These are phyloP conservation scores for Notarius quadriscutis DNA, from an alignment of 2,113 vertebrate species.

Conservation along the genomic window DNA sequence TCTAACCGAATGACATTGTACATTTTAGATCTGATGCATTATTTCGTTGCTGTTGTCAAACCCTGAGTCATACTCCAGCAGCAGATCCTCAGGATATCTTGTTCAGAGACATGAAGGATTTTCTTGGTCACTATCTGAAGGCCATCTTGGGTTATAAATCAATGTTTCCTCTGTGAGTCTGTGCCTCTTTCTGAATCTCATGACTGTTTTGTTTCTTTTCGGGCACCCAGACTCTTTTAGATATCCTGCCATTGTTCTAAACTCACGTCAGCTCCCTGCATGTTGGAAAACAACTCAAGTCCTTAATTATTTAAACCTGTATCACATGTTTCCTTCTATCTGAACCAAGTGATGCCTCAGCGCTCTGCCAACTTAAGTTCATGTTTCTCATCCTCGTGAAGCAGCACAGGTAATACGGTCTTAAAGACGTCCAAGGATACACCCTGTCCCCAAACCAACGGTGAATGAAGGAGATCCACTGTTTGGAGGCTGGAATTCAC, in stretches of 20 bases:
- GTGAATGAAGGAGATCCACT: no score
- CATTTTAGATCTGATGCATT: not conserved
- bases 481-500: not conserved
- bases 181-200: slow-evolving; percentile 46
- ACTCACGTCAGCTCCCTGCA: slow-evolving; percentile 30
- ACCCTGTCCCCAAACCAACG: not conserved
- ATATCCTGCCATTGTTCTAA: slow-evolving; percentile 71
- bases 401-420: slow-evolving; percentile 48
- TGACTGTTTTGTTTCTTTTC: slow-evolving; percentile 56
- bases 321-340: slow-evolving; percentile 64
- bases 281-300: slow-evolving; percentile 36
- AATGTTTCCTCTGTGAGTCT: slow-evolving; percentile 7
- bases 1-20: not conserved
- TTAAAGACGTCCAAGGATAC: not conserved
- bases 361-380: slow-evolving; percentile 49
- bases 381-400: slow-evolving; percentile 54
- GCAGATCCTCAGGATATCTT: not conserved
- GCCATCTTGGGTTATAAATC: slow-evolving; percentile 21
- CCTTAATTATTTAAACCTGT: slow-evolving; percentile 67
- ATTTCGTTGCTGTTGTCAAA: not conserved
- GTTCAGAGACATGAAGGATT: not conserved
- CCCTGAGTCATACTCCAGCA: not conserved
- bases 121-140: slow-evolving; percentile 56
- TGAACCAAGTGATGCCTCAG: slow-evolving; percentile 56
- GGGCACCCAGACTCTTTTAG: slow-evolving; percentile 42